Conservation (phyloP, 2,797 vertebrate species). For the Echiichthys vipera region DNA sequence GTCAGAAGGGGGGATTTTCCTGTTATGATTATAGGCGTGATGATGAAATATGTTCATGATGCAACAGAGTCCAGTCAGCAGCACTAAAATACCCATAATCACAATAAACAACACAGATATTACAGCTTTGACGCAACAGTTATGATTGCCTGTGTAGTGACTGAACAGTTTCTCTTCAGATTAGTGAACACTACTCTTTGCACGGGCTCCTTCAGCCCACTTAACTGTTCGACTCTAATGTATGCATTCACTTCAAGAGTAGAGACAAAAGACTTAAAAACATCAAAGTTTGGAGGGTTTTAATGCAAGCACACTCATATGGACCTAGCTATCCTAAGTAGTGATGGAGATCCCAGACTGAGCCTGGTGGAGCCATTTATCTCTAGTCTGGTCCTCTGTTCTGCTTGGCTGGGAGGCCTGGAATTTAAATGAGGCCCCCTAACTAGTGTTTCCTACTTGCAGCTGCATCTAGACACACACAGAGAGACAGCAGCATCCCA, state of each 20-base stretch:
- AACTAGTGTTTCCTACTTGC: conserved; percentile 73
- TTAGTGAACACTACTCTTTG: conserved; percentile 2
- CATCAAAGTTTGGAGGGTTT: conserved; percentile 41
- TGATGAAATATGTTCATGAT: conserved; percentile 46
- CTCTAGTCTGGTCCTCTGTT: conserved; percentile 77
- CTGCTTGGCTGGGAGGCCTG: conserved; percentile 75
- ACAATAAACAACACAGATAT: conserved; percentile 56
- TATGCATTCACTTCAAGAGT: conserved; percentile 17
- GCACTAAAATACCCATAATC: conserved; percentile 60
- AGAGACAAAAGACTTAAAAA: conserved; percentile 18
- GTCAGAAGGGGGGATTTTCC: conserved; percentile 35
- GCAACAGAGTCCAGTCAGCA: conserved; percentile 53
- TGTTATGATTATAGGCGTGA: conserved; percentile 57
- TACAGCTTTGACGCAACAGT: conserved; percentile 37
- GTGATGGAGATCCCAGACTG: conserved; percentile 75
- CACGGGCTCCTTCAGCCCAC: conserved; percentile 3
- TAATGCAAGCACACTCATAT: conserved; percentile 38
- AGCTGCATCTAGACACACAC: conserved; percentile 68
- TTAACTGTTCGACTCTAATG: conserved; percentile 27
- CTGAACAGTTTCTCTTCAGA: conserved; percentile 10
- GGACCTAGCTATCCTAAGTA: conserved; percentile 52
- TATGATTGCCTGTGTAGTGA: conserved; percentile 8
- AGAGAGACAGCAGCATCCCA: conserved; percentile 55
- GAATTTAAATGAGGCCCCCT: conserved; percentile 80
- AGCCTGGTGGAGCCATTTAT: conserved; percentile 79